Percentiles rank a stretch among this genome's conserved stretches.
Conservation (phyloP, 2,888 invertebrate genomes). For the Calameuta filiformis region DNA sequence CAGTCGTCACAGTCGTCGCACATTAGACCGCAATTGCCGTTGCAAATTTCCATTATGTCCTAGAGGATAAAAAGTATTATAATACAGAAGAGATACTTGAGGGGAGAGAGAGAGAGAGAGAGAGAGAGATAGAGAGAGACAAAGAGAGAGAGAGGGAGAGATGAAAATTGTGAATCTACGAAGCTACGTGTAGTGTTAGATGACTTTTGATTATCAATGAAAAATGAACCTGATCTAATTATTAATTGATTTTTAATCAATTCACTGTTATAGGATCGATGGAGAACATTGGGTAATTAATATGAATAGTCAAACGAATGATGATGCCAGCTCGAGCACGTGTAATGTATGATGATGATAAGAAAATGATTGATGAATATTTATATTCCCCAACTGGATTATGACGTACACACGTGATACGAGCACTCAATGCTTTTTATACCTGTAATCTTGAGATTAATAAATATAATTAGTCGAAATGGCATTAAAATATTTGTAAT, state of each 20-base stretch:
- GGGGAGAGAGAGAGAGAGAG: background rate
- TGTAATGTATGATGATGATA: background rate
- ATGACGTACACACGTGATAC: background rate
- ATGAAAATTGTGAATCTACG: background rate
- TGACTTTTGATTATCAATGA: background rate
- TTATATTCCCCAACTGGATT: background rate
- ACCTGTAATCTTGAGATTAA: background rate
- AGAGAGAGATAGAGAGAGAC: too few relatives aligned
- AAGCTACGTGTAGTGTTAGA: background rate
- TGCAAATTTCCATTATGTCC: slow-evolving; percentile 63
- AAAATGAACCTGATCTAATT: background rate
- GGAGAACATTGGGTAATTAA: background rate
- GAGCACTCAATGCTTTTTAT: background rate
- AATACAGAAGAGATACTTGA: background rate
- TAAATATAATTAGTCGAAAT: background rate
- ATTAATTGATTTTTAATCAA: background rate
- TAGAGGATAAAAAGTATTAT: slow-evolving; percentile 45
- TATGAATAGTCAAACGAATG: background rate
- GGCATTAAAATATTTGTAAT: background rate
- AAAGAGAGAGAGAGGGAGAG: background rate
- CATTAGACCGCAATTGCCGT: slow-evolving; percentile 57
- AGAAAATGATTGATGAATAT: background rate
- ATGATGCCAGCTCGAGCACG: background rate
- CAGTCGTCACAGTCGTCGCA: slow-evolving; percentile 58
- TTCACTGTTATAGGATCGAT: background rate